phyloP scores from a whole-genome alignment of 2,797 vertebrate species.

The Lates japonicus region DNA sequence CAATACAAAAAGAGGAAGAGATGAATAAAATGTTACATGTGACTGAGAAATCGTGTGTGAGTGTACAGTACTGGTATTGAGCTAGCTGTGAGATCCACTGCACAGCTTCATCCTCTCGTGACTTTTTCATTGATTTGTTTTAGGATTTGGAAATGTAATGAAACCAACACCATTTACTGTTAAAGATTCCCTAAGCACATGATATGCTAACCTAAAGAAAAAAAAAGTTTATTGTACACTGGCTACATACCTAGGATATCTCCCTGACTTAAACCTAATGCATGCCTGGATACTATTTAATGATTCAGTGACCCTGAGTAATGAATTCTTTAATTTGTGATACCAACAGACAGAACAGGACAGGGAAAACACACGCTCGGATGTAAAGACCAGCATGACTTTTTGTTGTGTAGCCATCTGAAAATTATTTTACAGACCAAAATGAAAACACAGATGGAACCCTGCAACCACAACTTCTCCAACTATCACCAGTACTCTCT shows the following conservation, averaged over 20 bases:
- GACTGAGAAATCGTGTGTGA: no score
- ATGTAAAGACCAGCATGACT: conserved; percentile 1
- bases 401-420: conserved; percentile 1
- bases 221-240: neutral
- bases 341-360: neutral
- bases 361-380: neutral
- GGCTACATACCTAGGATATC: neutral
- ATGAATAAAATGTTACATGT: no score
- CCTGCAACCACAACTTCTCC: neutral
- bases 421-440: neutral
- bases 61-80: no score
- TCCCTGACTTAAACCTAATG: neutral
- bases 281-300: neutral
- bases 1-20: no score
- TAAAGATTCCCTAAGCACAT: neutral
- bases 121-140: neutral
- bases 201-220: neutral
- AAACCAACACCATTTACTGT: neutral
- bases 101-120: no score
- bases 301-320: neutral
- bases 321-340: neutral
- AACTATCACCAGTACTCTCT: neutral
- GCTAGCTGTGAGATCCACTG: no score
- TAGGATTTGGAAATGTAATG: neutral
- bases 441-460: conserved; percentile 23